Percentiles rank a stretch among this genome's conserved stretches.
These are phyloP conservation scores for Mythimna albipuncta DNA, from an alignment of 2,888 invertebrate species.

Conservation along the genomic window DNA sequence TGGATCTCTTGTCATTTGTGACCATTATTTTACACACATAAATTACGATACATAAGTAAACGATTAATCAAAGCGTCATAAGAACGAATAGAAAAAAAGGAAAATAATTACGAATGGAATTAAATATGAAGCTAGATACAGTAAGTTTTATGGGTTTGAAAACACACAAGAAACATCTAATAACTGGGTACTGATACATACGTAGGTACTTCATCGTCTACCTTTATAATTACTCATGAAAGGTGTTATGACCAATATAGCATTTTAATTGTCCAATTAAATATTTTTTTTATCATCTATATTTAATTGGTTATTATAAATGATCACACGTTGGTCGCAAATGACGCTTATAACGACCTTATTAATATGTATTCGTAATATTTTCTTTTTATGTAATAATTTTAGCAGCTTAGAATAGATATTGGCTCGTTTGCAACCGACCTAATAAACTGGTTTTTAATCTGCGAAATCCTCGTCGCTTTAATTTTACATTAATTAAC, in stretches of 20 bases:
- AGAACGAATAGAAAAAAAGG: not conserved
- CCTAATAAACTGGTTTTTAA: slow-evolving; percentile 14
- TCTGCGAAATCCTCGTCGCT: slow-evolving; percentile 8
- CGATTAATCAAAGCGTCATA: slow-evolving; percentile 32
- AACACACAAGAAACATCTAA: slow-evolving; percentile 32
- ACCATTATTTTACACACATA: slow-evolving; percentile 33
- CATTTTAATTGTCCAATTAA: slow-evolving; percentile 57
- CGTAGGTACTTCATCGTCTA: slow-evolving; percentile 20
- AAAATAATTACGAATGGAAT: slow-evolving; percentile 13
- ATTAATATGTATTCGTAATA: slow-evolving; percentile 49
- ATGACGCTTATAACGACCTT: slow-evolving; percentile 45
- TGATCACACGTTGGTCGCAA: slow-evolving; percentile 54
- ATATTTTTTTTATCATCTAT: slow-evolving; percentile 47
- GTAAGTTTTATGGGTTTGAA: slow-evolving; percentile 27
- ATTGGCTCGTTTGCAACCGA: not conserved
- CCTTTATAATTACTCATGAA: slow-evolving; percentile 52
- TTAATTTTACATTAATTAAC: not conserved
- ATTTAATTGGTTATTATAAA: slow-evolving; percentile 57
- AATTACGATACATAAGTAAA: slow-evolving; percentile 14
- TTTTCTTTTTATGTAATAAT: slow-evolving; percentile 21
- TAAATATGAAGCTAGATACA: slow-evolving; percentile 31
- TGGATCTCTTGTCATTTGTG: slow-evolving; percentile 27
- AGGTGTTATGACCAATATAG: slow-evolving; percentile 58
- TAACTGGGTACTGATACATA: slow-evolving; percentile 26
- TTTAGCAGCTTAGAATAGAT: slow-evolving; percentile 16